phyloP scores from a whole-genome alignment of 2,113 vertebrate species.

The Heterochromis multidens region DNA sequence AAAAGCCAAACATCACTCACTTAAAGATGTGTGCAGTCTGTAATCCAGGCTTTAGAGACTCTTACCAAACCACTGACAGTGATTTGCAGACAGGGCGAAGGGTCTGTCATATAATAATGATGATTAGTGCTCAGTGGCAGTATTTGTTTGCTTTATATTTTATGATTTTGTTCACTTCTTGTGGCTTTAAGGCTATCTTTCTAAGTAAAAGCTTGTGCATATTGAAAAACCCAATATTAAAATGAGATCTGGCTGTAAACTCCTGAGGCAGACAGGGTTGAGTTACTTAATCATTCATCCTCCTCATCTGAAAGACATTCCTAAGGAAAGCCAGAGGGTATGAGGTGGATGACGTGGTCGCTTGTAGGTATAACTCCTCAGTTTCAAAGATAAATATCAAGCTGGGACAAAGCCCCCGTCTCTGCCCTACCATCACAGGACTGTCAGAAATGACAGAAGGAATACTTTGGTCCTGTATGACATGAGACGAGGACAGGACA shows the following conservation, averaged over 20 bases:
- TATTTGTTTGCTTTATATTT: constrained; percentile 7
- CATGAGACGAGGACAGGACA: constrained; percentile 36
- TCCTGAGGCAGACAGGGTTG: background rate
- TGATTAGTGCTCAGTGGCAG: constrained; percentile 1
- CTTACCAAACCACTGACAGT: constrained; percentile 7
- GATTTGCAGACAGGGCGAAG: background rate
- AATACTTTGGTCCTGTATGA: constrained; percentile 41
- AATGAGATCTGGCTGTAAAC: constrained; percentile 13
- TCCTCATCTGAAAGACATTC: constrained; percentile 37
- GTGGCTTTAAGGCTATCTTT: background rate
- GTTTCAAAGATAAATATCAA: constrained; percentile 60
- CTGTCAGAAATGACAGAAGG: constrained; percentile 54
- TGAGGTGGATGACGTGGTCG: background rate
- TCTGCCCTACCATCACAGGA: constrained; percentile 37
- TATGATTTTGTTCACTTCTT: background rate
- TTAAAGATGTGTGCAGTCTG: constrained; percentile 17
- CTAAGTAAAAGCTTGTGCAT: background rate
- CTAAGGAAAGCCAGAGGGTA: constrained; percentile 29
- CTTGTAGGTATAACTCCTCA: constrained; percentile 30
- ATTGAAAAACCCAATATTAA: constrained; percentile 11
- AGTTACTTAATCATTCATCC: constrained; percentile 39
- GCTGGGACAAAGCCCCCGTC: constrained; percentile 33
- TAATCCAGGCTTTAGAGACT: constrained; percentile 24
- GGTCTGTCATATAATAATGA: constrained; percentile 10
- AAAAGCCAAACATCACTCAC: constrained; percentile 31